Conservation (phyloP, 53 echinoderm and acorn worm genomes). For the Henricia sp. region DNA sequence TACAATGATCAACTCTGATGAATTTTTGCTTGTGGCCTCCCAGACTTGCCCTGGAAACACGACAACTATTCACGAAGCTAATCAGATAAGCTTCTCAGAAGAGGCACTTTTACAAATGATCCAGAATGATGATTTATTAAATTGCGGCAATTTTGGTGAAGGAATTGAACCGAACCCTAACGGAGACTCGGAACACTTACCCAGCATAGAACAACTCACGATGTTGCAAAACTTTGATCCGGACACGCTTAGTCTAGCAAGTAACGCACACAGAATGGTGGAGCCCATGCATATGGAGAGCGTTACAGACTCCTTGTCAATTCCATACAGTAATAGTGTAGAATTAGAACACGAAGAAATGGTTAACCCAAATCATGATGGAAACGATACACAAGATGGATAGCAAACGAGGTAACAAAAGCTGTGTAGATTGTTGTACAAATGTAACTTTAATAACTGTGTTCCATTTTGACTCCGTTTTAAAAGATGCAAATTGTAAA, state of each 20-base stretch:
- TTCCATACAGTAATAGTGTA: constrained; percentile 44
- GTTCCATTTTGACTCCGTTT: too few relatives aligned
- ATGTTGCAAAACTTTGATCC: constrained; percentile 30
- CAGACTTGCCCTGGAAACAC: background rate
- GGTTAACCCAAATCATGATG: background rate
- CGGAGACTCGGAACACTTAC: background rate
- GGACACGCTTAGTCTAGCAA: background rate
- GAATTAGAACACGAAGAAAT: constrained; percentile 32
- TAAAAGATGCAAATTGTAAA: too few relatives aligned
- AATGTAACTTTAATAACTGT: background rate
- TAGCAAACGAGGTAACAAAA: background rate
- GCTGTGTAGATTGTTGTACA: background rate
- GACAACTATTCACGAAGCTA: background rate
- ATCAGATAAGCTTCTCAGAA: too few relatives aligned
- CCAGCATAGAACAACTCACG: background rate
- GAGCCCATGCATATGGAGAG: constrained; percentile 18
- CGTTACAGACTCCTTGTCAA: constrained; percentile 40
- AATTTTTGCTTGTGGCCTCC: background rate
- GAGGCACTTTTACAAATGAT: background rate
- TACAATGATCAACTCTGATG: background rate
- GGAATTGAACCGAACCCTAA: background rate
- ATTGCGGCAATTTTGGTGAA: background rate
- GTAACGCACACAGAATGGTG: background rate
- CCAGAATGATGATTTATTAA: background rate
- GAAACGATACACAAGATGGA: background rate